Percentiles rank a stretch among this genome's conserved stretches.
phyloP scores from a whole-genome alignment of 2,888 invertebrate genomes.

The Operophtera brumata region DNA sequence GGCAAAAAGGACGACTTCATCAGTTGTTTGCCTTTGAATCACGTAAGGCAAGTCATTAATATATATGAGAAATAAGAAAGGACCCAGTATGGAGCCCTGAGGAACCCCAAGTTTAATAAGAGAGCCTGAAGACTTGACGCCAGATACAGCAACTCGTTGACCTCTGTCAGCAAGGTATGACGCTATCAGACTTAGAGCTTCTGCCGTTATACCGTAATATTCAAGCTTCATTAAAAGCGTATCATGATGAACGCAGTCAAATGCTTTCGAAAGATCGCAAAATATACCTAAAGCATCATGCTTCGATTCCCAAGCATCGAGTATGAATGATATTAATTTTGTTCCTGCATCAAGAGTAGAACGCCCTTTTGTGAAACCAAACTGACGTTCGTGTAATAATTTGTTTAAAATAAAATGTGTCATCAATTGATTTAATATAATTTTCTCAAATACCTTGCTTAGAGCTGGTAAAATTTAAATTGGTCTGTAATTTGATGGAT shows the following conservation, averaged over 20 bases:
- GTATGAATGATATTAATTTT: too few relatives aligned
- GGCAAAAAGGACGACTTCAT: too few relatives aligned
- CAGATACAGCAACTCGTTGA: not conserved
- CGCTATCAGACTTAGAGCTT: not conserved
- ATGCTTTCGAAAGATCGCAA: not conserved
- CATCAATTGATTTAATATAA: too few relatives aligned
- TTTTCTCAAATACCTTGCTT: too few relatives aligned
- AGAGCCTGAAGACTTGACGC: not conserved
- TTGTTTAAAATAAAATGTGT: too few relatives aligned
- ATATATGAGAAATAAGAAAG: not conserved
- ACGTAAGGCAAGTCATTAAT: not conserved
- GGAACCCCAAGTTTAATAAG: conserved; percentile 2
- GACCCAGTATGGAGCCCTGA: not conserved
- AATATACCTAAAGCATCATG: not conserved
- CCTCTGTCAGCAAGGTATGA: not conserved
- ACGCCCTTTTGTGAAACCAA: too few relatives aligned
- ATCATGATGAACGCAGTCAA: not conserved
- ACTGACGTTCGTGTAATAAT: too few relatives aligned
- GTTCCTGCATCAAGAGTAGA: too few relatives aligned
- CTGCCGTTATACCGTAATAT: not conserved
- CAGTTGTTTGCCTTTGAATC: too few relatives aligned
- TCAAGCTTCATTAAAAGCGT: not conserved
- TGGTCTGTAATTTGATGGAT: not conserved
- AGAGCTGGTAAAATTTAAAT: not conserved
- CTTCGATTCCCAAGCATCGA: not conserved